A percentile compares a stretch with the other conserved stretches of the same genome.
Evolutionary conservation across 2,113 vertebrate species (phyloP).

Genomic region (Notiomystis cincta): DNA sequence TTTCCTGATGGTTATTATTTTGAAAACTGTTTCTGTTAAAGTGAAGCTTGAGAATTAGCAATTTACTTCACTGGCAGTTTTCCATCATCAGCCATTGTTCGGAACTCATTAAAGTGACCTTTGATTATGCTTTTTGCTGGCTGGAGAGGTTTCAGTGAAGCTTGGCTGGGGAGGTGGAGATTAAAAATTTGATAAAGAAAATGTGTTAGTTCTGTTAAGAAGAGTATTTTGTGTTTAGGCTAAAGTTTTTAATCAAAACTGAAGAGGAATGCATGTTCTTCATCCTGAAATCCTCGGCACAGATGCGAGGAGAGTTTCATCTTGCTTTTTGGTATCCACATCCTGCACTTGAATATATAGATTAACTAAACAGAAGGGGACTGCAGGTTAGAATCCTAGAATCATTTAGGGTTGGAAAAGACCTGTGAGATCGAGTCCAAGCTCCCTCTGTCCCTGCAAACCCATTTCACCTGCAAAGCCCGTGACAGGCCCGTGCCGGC

Average conservation of each 20-base stretch:
- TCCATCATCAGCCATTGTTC: background rate
- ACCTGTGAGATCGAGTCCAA: background rate
- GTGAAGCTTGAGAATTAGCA: background rate
- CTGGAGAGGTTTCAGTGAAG: background rate
- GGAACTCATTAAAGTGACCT: background rate
- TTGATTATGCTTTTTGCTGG: background rate
- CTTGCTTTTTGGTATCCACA: background rate
- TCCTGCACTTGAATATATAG: background rate
- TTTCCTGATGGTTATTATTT: background rate
- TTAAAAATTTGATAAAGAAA: background rate
- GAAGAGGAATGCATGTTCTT: background rate
- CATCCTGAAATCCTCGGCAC: background rate
- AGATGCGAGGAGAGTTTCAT: fast-evolving
- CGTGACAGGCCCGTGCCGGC: fast-evolving
- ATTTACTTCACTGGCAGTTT: background rate
- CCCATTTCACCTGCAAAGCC: fast-evolving
- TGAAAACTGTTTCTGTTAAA: background rate
- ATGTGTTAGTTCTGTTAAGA: background rate
- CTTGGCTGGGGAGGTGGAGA: background rate
- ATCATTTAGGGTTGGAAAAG: background rate
- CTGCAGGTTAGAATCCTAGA: background rate
- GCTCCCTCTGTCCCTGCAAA: too few species aligned
- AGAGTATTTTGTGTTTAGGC: background rate
- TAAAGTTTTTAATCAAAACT: background rate
- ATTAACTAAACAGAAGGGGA: background rate